Evolutionary conservation across 2,797 vertebrate genomes (phyloP), one percentile per base, ranked within the genome.

Genomic region (Yasuhikotakia modesta): DNA sequence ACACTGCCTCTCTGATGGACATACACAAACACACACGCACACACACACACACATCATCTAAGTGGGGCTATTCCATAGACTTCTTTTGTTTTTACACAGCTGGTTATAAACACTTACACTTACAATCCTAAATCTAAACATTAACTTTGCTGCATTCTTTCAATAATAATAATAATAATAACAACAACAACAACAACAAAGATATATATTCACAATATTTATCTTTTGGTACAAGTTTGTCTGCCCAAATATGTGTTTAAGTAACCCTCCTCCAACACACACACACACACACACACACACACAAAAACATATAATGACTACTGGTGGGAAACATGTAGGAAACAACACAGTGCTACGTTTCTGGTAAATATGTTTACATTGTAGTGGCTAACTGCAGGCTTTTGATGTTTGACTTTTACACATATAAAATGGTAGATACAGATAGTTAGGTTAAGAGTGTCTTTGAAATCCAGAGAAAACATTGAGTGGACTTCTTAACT

Each of bases 361-460:
- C 21, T 57, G 5, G 61, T 57, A 63, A 24, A 45, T 45, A 61
- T 63, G 30, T 63, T 32, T 3, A 24, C 35, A 70, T 32, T 66
- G 3, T 14, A 66, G 16, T 21, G 21, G 6, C 55, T 16, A 5
- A 16, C 12, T 32, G 35, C 21, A 45, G 19, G 73, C 5, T 11
- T 19, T 55, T 66, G 11, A 32, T 72, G 39, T 46, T 72, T 58
- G 16, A 17, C 27, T 74, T 75, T n/a, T 53, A 53, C 30, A 43
- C 5, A 35, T n/a, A 4, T 64, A 5, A 58, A 1, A 39, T 17
- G 4, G 16, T 78, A 78, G 70, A 74, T 74, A 69, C 55, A 76
- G 68, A 70, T 35, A 50, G 4, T 77, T 39, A 39, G 6, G 35
- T 8, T 39, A 39, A 39, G 35, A 39, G 6, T 68, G 79, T 70